A percentile compares a stretch with the other conserved stretches of the same genome.
Conservation (phyloP, 2,797 vertebrate species). For the Syngnathus acus region DNA sequence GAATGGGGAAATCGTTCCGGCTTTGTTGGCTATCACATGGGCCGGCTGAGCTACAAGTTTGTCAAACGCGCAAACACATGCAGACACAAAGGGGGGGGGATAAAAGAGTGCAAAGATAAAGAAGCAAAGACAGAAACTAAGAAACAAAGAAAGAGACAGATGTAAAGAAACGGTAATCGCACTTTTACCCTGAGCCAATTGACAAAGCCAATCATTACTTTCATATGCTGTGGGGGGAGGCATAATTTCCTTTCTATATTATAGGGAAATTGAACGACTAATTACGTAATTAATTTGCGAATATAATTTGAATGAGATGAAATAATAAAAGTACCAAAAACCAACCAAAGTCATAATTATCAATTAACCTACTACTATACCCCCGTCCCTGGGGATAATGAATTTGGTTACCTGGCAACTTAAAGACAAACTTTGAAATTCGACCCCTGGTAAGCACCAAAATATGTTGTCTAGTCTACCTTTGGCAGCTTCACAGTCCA, state of each 20-base stretch:
- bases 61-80: not conserved
- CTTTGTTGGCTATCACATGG: constrained; percentile 20
- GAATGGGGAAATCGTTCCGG: constrained; percentile 32
- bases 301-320: not conserved
- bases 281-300: not conserved
- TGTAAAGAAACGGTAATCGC: constrained; percentile 5
- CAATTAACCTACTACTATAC: not conserved
- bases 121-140: not conserved
- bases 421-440: not conserved
- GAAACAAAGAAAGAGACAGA: not conserved
- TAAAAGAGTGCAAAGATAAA: not conserved
- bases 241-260: not conserved
- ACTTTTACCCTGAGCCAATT: constrained; percentile 20
- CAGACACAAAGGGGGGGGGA: not conserved
- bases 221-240: constrained; percentile 1
- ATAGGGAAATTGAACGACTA: not conserved
- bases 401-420: not conserved
- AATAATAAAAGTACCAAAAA: not conserved
- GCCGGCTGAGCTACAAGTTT: not conserved
- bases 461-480: not conserved
- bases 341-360: not conserved
- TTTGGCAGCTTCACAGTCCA: constrained; percentile 4
- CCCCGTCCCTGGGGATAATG: not conserved
- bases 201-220: constrained; percentile 11
- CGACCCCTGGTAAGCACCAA: not conserved